Base-by-base conservation (phyloP, 2,888 invertebrate species). In the Chaitophorus viminalis region DNA sequence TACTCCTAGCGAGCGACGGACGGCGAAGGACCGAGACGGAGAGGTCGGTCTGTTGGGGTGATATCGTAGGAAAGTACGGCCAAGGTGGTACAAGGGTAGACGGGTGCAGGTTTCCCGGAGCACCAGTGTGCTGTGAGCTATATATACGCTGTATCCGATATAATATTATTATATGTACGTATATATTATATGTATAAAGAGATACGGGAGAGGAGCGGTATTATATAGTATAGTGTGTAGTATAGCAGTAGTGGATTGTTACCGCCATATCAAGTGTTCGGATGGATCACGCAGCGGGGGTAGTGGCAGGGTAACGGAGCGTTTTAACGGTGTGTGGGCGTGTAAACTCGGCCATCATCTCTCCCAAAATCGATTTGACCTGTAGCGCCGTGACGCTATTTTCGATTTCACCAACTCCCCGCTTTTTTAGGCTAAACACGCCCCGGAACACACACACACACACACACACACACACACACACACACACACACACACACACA, bases 381-480 rank as follows among this genome's bases (percentile, higher is more conserved):
- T 87, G 87, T 87, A 87, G 87, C 87, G 87, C 87, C 81, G 87
- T 75, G 87, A 81, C 87, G 81, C 81, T 81, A 65, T 87, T 87
- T 87, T 87, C 87, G 87, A 87, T 87, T 87, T 87, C 81, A 46
- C 33, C 79, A 46, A 74, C 70, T 31, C 14, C 25, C 36, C 29
- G 60, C 33, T 83, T 83, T 60, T 75, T 25, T 65, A 82, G 36
- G 72, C 52, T 72, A 82, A 82, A 82, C 82, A 36, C 82, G 54
- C 72, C 54, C 74, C 72, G 74, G 82, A 74, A 82, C n/a, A 74
- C 65, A 39, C 36, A 18, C 36, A n/a, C 79, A 6, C 29, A 31
- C 4, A 31, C 70, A 29, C 31, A 68, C 31, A 29, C 29, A 14
- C 68, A n/a, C 33, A 14, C 33, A 9, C 9, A n/a, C 36, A 33